Conservation (phyloP, 2,113 vertebrate species). For the Gorsachius goisagi region DNA sequence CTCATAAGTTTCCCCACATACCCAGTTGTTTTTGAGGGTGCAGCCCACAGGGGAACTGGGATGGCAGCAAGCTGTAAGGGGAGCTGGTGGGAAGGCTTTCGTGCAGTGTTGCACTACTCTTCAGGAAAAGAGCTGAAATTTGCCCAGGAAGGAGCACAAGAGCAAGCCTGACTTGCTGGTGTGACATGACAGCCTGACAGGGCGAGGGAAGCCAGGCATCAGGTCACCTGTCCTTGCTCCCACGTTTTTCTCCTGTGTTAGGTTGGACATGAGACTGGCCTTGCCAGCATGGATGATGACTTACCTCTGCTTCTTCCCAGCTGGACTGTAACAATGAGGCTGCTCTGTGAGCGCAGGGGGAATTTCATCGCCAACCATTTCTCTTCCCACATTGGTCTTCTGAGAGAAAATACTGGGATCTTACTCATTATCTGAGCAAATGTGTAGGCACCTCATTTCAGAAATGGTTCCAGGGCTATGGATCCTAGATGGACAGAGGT, state of each 20-base stretch:
- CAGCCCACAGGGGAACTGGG: fast-evolving
- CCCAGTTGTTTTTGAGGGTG: background rate
- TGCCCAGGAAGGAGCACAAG: background rate
- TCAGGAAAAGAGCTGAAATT: background rate
- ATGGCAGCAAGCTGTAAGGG: background rate
- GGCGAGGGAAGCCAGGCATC: background rate
- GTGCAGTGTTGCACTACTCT: background rate
- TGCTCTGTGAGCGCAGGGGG: background rate
- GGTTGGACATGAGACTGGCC: fast-evolving
- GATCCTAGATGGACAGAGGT: background rate
- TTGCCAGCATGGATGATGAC: too few relatives aligned
- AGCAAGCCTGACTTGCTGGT: background rate
- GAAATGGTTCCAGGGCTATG: background rate
- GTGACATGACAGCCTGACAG: background rate
- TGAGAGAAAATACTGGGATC: background rate
- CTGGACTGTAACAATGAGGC: background rate
- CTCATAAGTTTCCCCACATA: background rate
- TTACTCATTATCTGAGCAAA: background rate
- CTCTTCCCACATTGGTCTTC: background rate
- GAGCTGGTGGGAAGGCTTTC: background rate
- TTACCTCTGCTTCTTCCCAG: background rate
- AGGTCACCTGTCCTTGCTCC: background rate
- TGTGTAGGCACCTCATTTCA: background rate
- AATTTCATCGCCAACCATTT: background rate
- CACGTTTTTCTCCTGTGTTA: background rate